These are phyloP conservation scores for Spheniscus mendiculus DNA, from an alignment of 2,113 vertebrate genomes.

Conservation along the genomic window DNA sequence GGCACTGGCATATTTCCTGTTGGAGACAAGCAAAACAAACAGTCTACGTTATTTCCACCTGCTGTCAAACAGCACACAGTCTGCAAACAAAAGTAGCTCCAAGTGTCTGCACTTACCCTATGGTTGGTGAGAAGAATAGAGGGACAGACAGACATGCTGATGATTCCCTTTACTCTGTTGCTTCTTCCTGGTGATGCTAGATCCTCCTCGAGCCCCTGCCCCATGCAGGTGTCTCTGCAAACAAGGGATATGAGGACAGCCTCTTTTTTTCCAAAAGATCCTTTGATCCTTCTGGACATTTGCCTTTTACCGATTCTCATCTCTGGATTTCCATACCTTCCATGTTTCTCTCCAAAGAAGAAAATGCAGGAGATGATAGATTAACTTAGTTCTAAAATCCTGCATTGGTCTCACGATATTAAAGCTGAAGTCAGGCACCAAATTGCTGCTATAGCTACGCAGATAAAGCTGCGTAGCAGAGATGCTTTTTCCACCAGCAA, in stretches of 20 bases:
- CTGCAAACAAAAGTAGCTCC: background rate
- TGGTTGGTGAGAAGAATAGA: background rate
- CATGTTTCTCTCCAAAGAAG: background rate
- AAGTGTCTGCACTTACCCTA: background rate
- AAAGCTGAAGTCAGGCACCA: background rate
- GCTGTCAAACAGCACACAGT: background rate
- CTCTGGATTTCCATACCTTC: background rate
- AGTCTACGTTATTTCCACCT: background rate
- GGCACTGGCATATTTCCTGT: background rate
- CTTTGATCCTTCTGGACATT: background rate
- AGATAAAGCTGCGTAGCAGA: background rate
- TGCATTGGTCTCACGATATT: background rate
- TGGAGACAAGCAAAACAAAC: background rate
- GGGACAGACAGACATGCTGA: background rate
- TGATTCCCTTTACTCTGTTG: background rate
- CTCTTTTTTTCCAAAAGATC: background rate
- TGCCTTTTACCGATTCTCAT: background rate
- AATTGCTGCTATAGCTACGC: background rate
- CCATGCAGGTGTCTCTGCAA: background rate
- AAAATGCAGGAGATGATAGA: background rate
- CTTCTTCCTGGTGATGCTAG: background rate
- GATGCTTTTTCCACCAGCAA: background rate
- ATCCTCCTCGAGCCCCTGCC: background rate
- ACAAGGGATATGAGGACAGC: background rate
- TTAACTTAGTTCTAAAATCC: background rate